Evolutionary conservation across 2,113 vertebrate species (phyloP).

Genomic region (Tachysurus vachellii): DNA sequence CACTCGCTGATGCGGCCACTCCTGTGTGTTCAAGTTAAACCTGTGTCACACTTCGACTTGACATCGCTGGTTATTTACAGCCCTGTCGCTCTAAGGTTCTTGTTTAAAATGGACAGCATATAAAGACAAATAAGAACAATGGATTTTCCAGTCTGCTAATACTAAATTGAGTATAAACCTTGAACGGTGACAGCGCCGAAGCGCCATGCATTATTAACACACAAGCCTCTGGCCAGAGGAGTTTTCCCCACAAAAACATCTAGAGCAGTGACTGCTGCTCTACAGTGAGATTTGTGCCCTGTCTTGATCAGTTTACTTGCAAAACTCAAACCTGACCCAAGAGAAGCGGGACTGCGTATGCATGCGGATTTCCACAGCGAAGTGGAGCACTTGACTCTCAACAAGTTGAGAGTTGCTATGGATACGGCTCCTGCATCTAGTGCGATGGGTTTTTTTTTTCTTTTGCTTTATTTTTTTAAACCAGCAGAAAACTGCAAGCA

Average conservation of each 20-base stretch:
- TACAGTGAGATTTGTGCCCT: slow-evolving; percentile 19
- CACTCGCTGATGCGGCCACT: not conserved
- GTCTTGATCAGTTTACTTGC: not conserved
- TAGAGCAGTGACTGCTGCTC: slow-evolving; percentile 3
- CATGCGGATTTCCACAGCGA: slow-evolving; percentile 13
- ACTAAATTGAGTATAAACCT: slow-evolving; percentile 47
- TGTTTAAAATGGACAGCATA: slow-evolving; percentile 21
- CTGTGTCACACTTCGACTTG: not conserved
- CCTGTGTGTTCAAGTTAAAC: not conserved
- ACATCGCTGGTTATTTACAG: not conserved
- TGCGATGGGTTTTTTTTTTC: not conserved
- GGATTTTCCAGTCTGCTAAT: slow-evolving; percentile 39
- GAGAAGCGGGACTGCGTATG: not conserved
- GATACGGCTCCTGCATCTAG: slow-evolving; percentile 40
- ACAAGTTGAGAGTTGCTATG: slow-evolving; percentile 54
- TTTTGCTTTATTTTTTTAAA: not conserved
- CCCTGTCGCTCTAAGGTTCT: not conserved
- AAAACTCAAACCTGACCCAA: slow-evolving; percentile 12
- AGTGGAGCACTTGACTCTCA: slow-evolving; percentile 26
- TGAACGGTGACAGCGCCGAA: slow-evolving; percentile 19
- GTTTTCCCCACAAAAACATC: slow-evolving; percentile 6
- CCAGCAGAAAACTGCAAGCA: slow-evolving; percentile 11
- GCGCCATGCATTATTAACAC: slow-evolving; percentile 42
- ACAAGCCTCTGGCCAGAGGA: not conserved
- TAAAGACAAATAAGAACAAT: not conserved